Evolutionary conservation across 2,113 vertebrate species (phyloP), one percentile per base, ranked within the genome.

Genomic region (Scomber japonicus): DNA sequence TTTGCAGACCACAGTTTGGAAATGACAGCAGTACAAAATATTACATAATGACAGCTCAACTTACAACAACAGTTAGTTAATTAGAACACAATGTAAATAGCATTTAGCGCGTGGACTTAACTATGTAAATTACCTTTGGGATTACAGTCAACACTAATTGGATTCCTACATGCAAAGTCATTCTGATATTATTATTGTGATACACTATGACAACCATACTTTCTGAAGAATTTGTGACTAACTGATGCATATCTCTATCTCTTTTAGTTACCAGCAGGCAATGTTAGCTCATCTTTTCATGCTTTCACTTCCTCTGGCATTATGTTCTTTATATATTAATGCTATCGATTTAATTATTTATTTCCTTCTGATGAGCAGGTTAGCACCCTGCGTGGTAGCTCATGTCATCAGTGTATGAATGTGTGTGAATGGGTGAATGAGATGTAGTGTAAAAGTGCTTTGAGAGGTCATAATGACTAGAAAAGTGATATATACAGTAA

Each of bases 101-200:
- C 24, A 27, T 27, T 62, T 45, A 75, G 50, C 53, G 40, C 64
- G 19, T 49, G 54, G 31, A 48, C 5, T 66, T 74, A 70, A 78
- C 66, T 17, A n/a, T 75, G 57, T 60, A 53, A 88, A 79, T 80
- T 68, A 72, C 77, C 62, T 75, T n/a, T 4, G 66, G 84, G 82
- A 83, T 27, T 27, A 27, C 24, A 27, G 24, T 27, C 24, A 27
- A 27, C 24, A 27, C 2, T 84, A 75, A 87, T 81, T 78, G 67
- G 51, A 84, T 83, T 88, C 67, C 17, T 35, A 65, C 21, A 71
- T 19, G 50, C 63, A 62, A 46, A 78, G 51, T 77, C 59, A 72
- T 72, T 49, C 60, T 78, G 77, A 56, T 15, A 46, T 62, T 56
- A n/a, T 68, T 24, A 40, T 54, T 78, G 40, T 40, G 21, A 83